Conservation (phyloP, 2,113 vertebrate genomes). For the Chrysemys picta region DNA sequence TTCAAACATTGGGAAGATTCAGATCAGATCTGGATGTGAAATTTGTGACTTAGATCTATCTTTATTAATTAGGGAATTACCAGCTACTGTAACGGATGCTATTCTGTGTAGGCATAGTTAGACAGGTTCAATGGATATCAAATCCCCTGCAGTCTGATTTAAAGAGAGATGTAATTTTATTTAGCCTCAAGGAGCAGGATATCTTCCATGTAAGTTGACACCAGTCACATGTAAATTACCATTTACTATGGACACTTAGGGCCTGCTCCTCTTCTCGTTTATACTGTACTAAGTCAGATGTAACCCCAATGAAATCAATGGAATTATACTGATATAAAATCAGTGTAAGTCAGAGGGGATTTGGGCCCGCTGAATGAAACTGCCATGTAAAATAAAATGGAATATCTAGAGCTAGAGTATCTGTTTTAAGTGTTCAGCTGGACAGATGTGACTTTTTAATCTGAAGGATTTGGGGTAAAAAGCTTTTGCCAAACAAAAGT, state of each 20-base stretch:
- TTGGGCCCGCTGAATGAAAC: background rate
- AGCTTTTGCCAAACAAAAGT: background rate
- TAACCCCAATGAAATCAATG: background rate
- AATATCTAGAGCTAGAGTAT: background rate
- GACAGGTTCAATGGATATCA: background rate
- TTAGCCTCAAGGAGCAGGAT: background rate
- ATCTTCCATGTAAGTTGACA: background rate
- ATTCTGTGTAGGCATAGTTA: background rate
- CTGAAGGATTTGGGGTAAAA: background rate
- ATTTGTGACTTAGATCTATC: background rate
- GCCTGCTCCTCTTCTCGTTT: background rate
- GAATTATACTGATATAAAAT: rapidly evolving
- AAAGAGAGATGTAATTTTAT: background rate
- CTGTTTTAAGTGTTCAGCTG: background rate
- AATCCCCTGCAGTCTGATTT: background rate
- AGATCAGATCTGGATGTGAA: background rate
- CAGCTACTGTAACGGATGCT: background rate
- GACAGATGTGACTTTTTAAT: background rate
- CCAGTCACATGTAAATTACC: background rate
- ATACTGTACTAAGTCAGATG: background rate
- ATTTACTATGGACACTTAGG: background rate
- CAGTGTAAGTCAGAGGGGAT: background rate
- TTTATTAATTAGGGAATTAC: background rate
- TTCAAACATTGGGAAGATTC: background rate
- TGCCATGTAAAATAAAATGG: background rate